Percentiles rank a stretch among this genome's conserved stretches.
Evolutionary conservation across 1,140 invertebrate species (phyloP).

Genomic region (Phenacoccus solenopsis): DNA sequence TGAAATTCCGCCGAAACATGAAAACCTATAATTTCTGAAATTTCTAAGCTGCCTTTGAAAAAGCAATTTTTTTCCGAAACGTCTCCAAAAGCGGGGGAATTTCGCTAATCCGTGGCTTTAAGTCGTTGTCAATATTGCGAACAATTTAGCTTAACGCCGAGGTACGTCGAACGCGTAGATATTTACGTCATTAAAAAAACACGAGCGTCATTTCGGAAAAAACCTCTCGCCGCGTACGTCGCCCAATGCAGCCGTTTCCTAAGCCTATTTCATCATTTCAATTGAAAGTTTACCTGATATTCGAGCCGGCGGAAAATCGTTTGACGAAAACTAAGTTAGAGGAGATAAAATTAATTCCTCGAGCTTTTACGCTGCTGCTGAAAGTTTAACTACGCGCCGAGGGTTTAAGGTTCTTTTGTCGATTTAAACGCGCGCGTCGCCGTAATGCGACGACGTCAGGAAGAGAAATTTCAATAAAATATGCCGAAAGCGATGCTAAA

Average conservation of each 20-base stretch:
- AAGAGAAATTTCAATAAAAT: conserved; percentile 6
- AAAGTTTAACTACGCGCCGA: neutral
- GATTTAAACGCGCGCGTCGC: neutral
- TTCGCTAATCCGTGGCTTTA: no score
- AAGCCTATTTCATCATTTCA: neutral
- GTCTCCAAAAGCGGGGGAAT: no score
- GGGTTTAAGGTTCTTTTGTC: neutral
- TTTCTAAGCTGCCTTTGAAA: no score
- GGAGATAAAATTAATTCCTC: neutral
- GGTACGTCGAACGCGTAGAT: no score
- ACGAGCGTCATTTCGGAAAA: no score
- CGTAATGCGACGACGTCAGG: neutral
- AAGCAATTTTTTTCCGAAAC: no score
- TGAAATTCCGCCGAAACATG: no score
- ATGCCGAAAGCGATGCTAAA: conserved; percentile 6
- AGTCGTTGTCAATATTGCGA: no score
- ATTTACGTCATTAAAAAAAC: no score
- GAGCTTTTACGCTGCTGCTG: neutral
- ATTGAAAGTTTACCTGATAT: conserved; percentile 18
- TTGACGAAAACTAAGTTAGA: conserved; percentile 13
- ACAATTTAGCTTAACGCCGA: no score
- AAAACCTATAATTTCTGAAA: no score
- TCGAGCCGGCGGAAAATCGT: conserved; percentile 10
- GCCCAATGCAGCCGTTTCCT: neutral
- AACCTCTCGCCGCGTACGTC: neutral